Conservation (phyloP, 2,797 vertebrate species). For the Tadarida brasiliensis region DNA sequence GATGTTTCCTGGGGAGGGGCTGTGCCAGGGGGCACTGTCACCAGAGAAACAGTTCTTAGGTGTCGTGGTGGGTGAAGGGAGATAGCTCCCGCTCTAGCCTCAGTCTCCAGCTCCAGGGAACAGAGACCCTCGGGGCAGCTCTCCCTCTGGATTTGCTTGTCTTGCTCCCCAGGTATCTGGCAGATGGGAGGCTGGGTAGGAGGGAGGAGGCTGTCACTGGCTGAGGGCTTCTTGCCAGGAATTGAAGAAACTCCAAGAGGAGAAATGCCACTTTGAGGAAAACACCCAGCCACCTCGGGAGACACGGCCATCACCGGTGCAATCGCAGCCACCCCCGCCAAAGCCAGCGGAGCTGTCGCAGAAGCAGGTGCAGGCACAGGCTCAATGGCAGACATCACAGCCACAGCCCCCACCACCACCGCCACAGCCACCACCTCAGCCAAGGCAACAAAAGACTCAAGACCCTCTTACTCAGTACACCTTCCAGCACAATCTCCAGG, state of each 20-base stretch:
- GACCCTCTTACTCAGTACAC: not conserved
- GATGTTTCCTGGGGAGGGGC: not conserved
- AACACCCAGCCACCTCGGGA: not conserved
- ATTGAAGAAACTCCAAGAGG: constrained; percentile 25
- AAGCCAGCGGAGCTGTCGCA: not conserved
- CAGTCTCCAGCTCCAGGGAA: not conserved
- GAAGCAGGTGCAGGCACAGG: not conserved
- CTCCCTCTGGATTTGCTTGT: not conserved
- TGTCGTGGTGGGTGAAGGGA: not conserved
- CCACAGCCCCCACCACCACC: not conserved
- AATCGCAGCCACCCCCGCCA: fast-evolving
- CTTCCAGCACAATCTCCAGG: not conserved
- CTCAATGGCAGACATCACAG: not conserved
- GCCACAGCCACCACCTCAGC: not conserved
- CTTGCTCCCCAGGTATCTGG: not conserved
- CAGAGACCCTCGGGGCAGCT: not conserved
- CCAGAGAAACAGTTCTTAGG: not conserved
- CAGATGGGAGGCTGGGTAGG: not conserved
- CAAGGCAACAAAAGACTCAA: not conserved
- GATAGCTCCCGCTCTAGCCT: not conserved
- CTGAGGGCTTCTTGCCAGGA: constrained; percentile 53
- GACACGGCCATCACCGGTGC: fast-evolving
- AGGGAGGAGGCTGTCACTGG: not conserved
- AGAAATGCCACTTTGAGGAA: not conserved
- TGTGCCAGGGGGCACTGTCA: not conserved